These are phyloP conservation scores for Pan troglodytes DNA, from an alignment of 2,113 vertebrate genomes.

Conservation along the genomic window NHGRI_mPanTro3-v2.1_pri NC_086016.1:45600001-45600500, in stretches of 20 bases:
- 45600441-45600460: too few relatives aligned
- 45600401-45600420: neutral
- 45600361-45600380: neutral
- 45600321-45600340: constrained; percentile 2
- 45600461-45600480: neutral
- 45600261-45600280: neutral
- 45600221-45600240: neutral
- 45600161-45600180: neutral
- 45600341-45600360: neutral
- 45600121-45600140: too few relatives aligned
- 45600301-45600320: neutral
- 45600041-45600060: too few relatives aligned
- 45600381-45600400: neutral
- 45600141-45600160: neutral
- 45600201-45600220: too few relatives aligned
- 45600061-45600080: too few relatives aligned
- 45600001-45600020: too few relatives aligned
- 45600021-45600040: too few relatives aligned
- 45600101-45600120: too few relatives aligned
- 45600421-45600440: neutral
- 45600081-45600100: too few relatives aligned
- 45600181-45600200: accelerated
- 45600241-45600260: neutral
- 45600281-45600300: neutral
- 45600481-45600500: neutral